Conservation (phyloP, 2,113 vertebrate genomes). For the Mesitornis unicolor region DNA sequence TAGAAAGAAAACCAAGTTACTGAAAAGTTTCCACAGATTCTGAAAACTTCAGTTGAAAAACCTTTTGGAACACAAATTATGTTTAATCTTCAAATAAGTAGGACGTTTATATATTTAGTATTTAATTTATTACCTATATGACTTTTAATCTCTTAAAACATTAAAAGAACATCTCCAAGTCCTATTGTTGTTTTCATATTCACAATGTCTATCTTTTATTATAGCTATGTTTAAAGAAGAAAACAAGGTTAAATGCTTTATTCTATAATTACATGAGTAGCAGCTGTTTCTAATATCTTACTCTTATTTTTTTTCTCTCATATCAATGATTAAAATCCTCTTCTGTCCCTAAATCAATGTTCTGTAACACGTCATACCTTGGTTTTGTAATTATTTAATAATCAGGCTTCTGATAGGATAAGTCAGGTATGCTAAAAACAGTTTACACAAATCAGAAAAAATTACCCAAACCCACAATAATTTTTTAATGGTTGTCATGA, state of each 20-base stretch:
- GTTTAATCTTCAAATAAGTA: neutral
- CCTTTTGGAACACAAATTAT: neutral
- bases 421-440: neutral
- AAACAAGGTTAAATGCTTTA: neutral
- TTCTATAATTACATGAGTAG: neutral
- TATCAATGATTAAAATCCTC: neutral
- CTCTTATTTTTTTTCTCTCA: neutral
- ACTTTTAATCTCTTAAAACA: neutral
- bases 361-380: neutral
- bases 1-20: neutral
- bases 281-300: neutral
- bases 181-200: neutral
- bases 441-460: neutral
- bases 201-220: neutral
- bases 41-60: neutral
- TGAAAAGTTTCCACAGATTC: neutral
- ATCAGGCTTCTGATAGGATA: neutral
- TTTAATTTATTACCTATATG: neutral
- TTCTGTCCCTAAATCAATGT: neutral
- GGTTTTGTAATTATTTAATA: neutral
- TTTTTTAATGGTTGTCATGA: neutral
- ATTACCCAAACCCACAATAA: neutral
- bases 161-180: neutral
- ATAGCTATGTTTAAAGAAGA: neutral
- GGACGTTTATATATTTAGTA: neutral